Conservation (phyloP, 2,113 vertebrate species). For the Dicrurus megarhynchus region DNA sequence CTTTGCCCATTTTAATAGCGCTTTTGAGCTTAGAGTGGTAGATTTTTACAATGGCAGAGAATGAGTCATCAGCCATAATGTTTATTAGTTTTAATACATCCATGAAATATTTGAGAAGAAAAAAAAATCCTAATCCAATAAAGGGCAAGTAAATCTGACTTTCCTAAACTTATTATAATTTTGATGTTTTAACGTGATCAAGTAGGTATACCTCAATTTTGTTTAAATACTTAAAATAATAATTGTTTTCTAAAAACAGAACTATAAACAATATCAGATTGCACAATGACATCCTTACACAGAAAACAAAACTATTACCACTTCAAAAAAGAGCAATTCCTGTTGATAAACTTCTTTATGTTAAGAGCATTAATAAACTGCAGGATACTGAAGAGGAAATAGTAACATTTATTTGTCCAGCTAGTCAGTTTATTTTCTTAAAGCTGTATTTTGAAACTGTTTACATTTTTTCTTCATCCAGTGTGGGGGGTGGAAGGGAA, state of each 20-base stretch:
- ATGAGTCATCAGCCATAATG: neutral
- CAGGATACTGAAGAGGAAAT: neutral
- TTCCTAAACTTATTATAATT: neutral
- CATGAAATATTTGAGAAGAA: conserved; percentile 3
- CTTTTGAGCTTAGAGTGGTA: conserved; percentile 31
- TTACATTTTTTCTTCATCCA: neutral
- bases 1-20: conserved; percentile 43
- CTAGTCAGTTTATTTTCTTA: neutral
- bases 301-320: neutral
- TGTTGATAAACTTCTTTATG: neutral
- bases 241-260: neutral
- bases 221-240: neutral
- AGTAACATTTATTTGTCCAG: neutral
- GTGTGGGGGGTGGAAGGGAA: accelerated
- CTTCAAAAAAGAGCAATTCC: neutral
- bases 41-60: conserved; percentile 31
- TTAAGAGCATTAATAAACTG: neutral
- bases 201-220: neutral
- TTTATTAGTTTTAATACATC: conserved; percentile 7
- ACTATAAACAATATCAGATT: neutral
- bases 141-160: neutral
- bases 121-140: neutral
- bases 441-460: neutral
- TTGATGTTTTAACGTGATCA: neutral
- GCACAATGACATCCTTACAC: neutral